Evolutionary conservation across 2,797 vertebrate species (phyloP), one percentile per base, ranked within the genome.

Genomic region (Karalla daura): DNA sequence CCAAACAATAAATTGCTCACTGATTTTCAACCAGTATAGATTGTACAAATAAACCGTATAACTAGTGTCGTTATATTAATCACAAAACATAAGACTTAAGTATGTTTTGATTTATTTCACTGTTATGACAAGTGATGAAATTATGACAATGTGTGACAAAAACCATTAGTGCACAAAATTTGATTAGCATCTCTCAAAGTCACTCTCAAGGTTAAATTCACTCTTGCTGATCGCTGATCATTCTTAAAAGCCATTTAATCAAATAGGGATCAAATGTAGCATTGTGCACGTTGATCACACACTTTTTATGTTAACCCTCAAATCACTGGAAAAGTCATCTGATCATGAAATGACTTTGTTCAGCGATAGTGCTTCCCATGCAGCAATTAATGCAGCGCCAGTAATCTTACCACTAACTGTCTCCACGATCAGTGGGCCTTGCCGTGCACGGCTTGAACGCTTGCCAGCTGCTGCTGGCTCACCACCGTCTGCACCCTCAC

Each of bases 321-420:
- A 76, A 77, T 60, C 56, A 65, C 44, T 51, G 52, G 32, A 63
- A 85, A 91, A 89, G 78, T 78, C 79, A 91, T 85, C 51, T 40
- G 30, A 56, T 76, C 55, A 56, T 54, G 43, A 74, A 77, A 91
- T 87, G 73, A 81, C 83, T 83, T 89, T 68, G 11, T 74, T 72
- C 61, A 73, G 65, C 69, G 77, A 78, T 35, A 51, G 65, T 66
- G 74, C 66, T 77, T 89, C 60, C 68, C 91, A 93, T 93, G 89
- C 91, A 89, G 86, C 70, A 72, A 69, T 81, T 77, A 81, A 78
- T 62, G 66, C 60, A 85, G 47, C 24, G 15, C 75, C 65, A 40
- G 52, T 69, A 60, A 75, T 90, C 93, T 94, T 94, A 94, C 93
- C 92, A 86, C 87, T 84, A 78, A 90, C 83, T 76, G 63, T 84